Base-by-base conservation (phyloP, 2,113 vertebrate genomes). In the Charina bottae region DNA sequence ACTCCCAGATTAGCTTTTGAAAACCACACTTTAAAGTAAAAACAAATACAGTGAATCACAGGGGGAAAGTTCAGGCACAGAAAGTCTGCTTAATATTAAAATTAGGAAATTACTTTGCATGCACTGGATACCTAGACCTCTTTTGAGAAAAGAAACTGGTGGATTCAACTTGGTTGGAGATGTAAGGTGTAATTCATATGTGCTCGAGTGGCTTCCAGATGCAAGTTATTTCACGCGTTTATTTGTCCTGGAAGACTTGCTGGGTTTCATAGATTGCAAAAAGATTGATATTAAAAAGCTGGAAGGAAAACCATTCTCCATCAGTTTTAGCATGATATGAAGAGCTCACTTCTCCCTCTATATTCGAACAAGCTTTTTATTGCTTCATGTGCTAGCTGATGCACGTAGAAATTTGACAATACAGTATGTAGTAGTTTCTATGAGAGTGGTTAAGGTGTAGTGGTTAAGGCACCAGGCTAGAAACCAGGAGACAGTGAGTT, bases 81-180 rank as follows among this genome's bases (percentile, higher is more conserved):
- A 85, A 7, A 85, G 46, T 58, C 17, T 17, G 28, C 64, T 64
- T 88, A 91, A 91, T 0, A 68, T 96, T 93, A 97, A 96, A 93
- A 97, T 97, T 96, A 97, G 97, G 97, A 97, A 97, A 97, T 93
- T 96, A 97, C 49, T 49, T 49, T 49, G 49, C 49, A 49, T 49
- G 49, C 49, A 49, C 49, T 49, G 49, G 49, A 49, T 49, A 49
- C 49, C 49, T 49, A 49, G 4, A 49, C 49, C 0, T 49, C 49
- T 49, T 49, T 49, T 6, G 49, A 49, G 5, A 49, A 49, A 49
- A 49, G 49, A 49, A 49, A 49, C 49, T 49, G 49, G 49, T 49
- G 49, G 49, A 49, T 49, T 49, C 49, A 49, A 6, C 49, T 49
- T 49, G 4, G 49, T 49, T 49, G 49, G 4, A 49, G 49, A 49